Percentiles rank a stretch among this genome's conserved stretches.
phyloP scores from a whole-genome alignment of 1,140 invertebrate genomes.

The Tetragnatha versicolor region DNA sequence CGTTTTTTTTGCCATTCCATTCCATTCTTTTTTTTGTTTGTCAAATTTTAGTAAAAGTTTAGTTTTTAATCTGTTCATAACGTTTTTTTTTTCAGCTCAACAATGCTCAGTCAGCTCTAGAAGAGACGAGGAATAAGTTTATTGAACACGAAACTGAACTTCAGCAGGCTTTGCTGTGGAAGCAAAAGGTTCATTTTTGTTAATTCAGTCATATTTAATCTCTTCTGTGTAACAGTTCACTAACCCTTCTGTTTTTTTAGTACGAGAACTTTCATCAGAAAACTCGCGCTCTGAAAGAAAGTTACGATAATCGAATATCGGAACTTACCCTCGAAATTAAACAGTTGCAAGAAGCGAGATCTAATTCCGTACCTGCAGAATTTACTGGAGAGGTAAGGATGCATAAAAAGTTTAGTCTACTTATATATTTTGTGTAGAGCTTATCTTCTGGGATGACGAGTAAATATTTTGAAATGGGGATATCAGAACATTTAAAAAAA shows the following conservation, averaged over 20 bases:
- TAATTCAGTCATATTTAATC: background rate
- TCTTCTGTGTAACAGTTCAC: background rate
- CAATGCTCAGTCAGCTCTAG: background rate
- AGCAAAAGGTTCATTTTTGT: slow-evolving; percentile 14
- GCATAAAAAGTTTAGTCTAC: too few species aligned
- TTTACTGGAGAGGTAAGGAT: slow-evolving; percentile 29
- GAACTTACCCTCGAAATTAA: slow-evolving; percentile 9
- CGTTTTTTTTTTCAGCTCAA: background rate
- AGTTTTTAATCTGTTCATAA: background rate
- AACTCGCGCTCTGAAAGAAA: slow-evolving; percentile 19
- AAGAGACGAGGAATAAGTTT: background rate
- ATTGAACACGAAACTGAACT: slow-evolving; percentile 1
- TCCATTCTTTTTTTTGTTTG: background rate
- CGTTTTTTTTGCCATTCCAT: too few species aligned
- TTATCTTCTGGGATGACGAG: too few species aligned
- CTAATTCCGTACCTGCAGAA: background rate
- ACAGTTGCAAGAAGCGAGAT: background rate
- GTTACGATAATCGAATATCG: slow-evolving; percentile 29
- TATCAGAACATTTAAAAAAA: too few species aligned
- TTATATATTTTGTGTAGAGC: too few species aligned
- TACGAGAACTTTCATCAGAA: slow-evolving; percentile 43
- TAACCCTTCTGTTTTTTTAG: background rate
- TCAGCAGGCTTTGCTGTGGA: background rate
- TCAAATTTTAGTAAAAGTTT: background rate
- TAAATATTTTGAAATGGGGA: too few species aligned